Evolutionary conservation across 2,888 invertebrate genomes (phyloP), one percentile per base, ranked within the genome.

Genomic region (Leucozona laternaria): DNA sequence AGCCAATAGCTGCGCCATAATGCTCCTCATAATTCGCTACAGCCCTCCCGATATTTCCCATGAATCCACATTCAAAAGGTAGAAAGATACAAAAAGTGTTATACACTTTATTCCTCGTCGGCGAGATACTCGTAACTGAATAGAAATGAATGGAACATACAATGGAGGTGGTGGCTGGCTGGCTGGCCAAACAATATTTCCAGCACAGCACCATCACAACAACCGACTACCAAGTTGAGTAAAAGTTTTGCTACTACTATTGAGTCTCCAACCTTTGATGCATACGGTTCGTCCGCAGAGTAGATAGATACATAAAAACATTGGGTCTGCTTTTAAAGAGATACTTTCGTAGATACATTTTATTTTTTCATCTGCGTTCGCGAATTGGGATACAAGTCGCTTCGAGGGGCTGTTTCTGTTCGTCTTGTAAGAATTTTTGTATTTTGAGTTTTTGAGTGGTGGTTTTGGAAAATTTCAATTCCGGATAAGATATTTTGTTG

Each of bases 211-310:
- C 37, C n/a, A n/a, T n/a, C n/a, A n/a, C 25, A 70, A 11, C 64
- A 70, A 71, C 28, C 15, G 40, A 40, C 40, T 13, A 70, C 62
- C 70, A 73, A 75, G 79, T 81, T 79, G 81, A 78, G 77, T 34
- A 86, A 73, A 70, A 73, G 64, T 71, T 53, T 40, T 43, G 28
- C 53, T 68, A 28, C 57, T 66, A 13, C 15, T 92, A 91, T 92
- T 91, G 91, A 89, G 92, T 90, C 90, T 89, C 90, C 89, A 91
- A 90, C 91, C 90, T 90, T 91, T 91, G 91, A 89, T 89, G 89
- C 90, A 89, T 90, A 88, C 92, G 90, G 91, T 91, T 66, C 90
- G 91, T 91, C 81, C 50, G 37, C 53, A 68, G 10, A 40, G 37
- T 68, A 66, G 45, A 66, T 22, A 45, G n/a, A n/a, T 17, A 48